Conservation (phyloP, 1,140 invertebrate genomes). For the Dryas iulia region DNA sequence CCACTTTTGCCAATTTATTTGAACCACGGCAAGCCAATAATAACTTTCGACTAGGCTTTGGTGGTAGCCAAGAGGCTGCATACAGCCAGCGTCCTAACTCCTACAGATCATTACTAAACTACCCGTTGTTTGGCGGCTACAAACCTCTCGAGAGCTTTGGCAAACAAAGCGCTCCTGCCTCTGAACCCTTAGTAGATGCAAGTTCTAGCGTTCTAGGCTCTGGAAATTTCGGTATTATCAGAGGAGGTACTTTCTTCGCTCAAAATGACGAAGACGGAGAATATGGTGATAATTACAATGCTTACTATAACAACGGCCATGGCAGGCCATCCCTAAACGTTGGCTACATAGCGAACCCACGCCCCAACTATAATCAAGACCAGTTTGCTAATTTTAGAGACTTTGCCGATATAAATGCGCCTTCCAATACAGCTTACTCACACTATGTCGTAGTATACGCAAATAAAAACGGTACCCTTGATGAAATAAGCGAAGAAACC, state of each 20-base stretch:
- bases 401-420: slow-evolving; percentile 92
- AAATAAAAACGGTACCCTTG: slow-evolving; percentile 84
- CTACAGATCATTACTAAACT: slow-evolving; percentile 73
- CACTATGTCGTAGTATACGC: slow-evolving; percentile 91
- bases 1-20: slow-evolving; percentile 74
- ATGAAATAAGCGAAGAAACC: slow-evolving; percentile 71
- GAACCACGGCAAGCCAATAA: slow-evolving; percentile 69
- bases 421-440: slow-evolving; percentile 89
- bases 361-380: slow-evolving; percentile 84
- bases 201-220: slow-evolving; percentile 85
- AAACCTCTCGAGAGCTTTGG: slow-evolving; percentile 62
- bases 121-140: slow-evolving; percentile 70
- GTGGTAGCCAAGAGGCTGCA: slow-evolving; percentile 72
- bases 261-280: slow-evolving; percentile 78
- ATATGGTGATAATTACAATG: slow-evolving; percentile 69
- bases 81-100: slow-evolving; percentile 78
- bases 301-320: slow-evolving; percentile 86
- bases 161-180: slow-evolving; percentile 57
- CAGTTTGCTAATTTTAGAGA: slow-evolving; percentile 94
- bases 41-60: slow-evolving; percentile 62
- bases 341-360: slow-evolving; percentile 78
- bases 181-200: slow-evolving; percentile 67
- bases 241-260: slow-evolving; percentile 91
- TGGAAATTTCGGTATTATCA: slow-evolving; percentile 93
- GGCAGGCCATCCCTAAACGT: slow-evolving; percentile 83